phyloP scores from a whole-genome alignment of 1,140 invertebrate species.

The Leptinotarsa texana region DNA sequence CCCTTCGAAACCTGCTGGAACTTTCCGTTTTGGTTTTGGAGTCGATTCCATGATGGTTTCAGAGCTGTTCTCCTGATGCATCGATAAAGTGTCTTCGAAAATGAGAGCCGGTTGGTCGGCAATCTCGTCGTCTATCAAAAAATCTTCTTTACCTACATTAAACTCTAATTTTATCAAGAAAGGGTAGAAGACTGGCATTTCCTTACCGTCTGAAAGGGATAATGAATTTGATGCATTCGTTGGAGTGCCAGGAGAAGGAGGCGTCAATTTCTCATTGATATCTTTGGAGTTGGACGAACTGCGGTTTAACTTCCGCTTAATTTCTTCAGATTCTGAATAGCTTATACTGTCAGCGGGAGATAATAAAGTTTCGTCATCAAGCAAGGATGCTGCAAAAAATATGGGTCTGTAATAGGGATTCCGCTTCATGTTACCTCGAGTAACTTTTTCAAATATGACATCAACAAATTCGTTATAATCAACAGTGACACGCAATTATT shows the following conservation, averaged over 20 bases:
- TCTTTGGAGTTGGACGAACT: slow-evolving; percentile 54
- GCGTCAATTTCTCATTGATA: slow-evolving; percentile 51
- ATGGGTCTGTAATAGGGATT: no score
- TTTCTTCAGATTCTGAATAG: slow-evolving; percentile 64
- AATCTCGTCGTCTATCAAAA: slow-evolving; percentile 87
- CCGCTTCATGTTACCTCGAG: no score
- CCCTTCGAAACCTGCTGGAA: slow-evolving; percentile 42
- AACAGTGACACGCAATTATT: neutral
- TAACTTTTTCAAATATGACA: no score
- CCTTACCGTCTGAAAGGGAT: slow-evolving; percentile 69
- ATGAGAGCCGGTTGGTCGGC: slow-evolving; percentile 85
- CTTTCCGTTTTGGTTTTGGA: slow-evolving; percentile 35
- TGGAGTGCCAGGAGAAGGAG: slow-evolving; percentile 67
- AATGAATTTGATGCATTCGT: slow-evolving; percentile 77
- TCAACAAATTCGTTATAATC: neutral
- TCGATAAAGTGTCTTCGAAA: slow-evolving; percentile 66
- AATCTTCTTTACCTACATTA: slow-evolving; percentile 68
- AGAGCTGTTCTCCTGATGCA: slow-evolving; percentile 48
- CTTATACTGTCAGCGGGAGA: slow-evolving; percentile 79
- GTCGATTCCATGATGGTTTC: slow-evolving; percentile 46
- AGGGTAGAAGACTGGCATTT: neutral
- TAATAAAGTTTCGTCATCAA: slow-evolving; percentile 69
- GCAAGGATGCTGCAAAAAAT: slow-evolving; percentile 44
- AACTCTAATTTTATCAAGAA: neutral
- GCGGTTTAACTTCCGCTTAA: slow-evolving; percentile 51